Evolutionary conservation across 2,888 invertebrate genomes (phyloP), one percentile per base, ranked within the genome.

Genomic region (Drosophila algonquin): DNA sequence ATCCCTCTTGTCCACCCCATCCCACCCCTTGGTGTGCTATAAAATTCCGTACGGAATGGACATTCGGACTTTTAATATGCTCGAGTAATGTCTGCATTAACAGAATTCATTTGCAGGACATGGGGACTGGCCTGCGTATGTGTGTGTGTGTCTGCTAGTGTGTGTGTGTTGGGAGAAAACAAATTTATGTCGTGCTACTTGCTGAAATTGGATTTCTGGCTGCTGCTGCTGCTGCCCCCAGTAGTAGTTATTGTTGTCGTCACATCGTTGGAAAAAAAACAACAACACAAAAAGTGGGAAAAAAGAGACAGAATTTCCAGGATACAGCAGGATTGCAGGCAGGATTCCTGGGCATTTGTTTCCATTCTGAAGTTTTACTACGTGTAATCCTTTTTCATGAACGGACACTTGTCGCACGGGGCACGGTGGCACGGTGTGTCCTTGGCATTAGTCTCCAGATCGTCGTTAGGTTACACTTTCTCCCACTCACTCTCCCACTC

Each of bases 31-130:
- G 48, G 65, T 58, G 76, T 67, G 61, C 83, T 89, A 86, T 82
- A 86, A 88, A 89, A 90, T 87, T 89, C 79, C 79, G 75, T 80
- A 77, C 81, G 81, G 76, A 85, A 85, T 87, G 89, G 81, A 85
- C 90, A 84, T 84, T 87, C 84, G 87, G 89, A 82, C 89, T 87
- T 90, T 90, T 90, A 89, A 89, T 90, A 90, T 84, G 87, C 85
- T 86, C 80, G 84, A 90, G 83, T 87, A 90, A 90, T 90, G 90
- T 81, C 86, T 84, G 88, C 89, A 90, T 89, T 89, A 90, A 90
- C 89, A 78, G 87, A 89, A 89, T 90, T 90, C 90, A 89, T 89
- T 90, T 89, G 87, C 79, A 77, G 80, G 63, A 73, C 81, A 76
- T 74, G 75, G 64, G 3, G 21, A 21, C 3, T 3, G 21, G 35